Evolutionary conservation across 2,113 vertebrate species (phyloP).

Genomic region (Toxotes chatareus): DNA sequence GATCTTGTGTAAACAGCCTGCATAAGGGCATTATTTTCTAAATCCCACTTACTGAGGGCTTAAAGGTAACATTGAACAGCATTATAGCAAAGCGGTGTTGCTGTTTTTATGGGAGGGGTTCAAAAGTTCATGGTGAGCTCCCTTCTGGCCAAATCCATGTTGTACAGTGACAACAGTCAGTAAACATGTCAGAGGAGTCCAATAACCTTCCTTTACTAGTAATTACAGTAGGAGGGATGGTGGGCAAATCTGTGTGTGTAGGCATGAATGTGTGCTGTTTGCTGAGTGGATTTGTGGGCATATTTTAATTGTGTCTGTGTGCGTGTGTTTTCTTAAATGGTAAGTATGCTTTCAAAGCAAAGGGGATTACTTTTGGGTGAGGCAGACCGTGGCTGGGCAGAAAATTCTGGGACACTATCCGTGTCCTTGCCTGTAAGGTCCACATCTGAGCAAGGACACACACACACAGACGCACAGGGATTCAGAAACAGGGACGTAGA

Average conservation of each 20-base stretch:
- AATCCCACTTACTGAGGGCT: constrained; percentile 83
- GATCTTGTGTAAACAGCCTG: constrained; percentile 88
- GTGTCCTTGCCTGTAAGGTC: constrained; percentile 39
- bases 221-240: constrained; percentile 59
- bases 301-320: constrained; percentile 28
- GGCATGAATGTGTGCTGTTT: constrained; percentile 20
- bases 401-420: constrained; percentile 36
- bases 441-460: constrained; percentile 32
- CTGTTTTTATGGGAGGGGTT: constrained; percentile 78
- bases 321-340: constrained; percentile 28
- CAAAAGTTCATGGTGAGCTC: constrained; percentile 79
- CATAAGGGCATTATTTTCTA: constrained; percentile 96
- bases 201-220: constrained; percentile 64
- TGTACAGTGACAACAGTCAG: constrained; percentile 72
- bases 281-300: constrained; percentile 31
- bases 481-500: neutral
- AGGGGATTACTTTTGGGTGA: constrained; percentile 40
- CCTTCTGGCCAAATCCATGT: constrained; percentile 60
- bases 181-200: constrained; percentile 63
- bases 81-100: constrained; percentile 75
- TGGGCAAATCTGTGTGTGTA: constrained; percentile 33
- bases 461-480: neutral
- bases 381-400: constrained; percentile 8
- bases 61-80: constrained; percentile 84
- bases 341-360: constrained; percentile 36